Evolutionary conservation across 2,113 vertebrate species (phyloP).

Genomic region (Ramphastos sulfuratus): DNA sequence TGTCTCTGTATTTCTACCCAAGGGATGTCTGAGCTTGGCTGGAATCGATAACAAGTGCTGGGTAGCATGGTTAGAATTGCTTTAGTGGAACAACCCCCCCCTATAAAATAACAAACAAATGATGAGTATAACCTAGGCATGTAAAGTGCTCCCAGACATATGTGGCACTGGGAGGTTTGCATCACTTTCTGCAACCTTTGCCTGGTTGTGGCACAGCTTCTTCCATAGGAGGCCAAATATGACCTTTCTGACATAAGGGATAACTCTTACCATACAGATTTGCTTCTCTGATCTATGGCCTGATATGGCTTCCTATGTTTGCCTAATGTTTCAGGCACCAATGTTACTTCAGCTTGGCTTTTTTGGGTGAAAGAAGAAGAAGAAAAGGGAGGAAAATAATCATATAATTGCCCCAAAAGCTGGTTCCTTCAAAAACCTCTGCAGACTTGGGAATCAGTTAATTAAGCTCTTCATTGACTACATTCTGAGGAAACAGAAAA

Average conservation of each 20-base stretch:
- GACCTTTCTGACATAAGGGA: not conserved
- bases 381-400: not conserved
- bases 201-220: not conserved
- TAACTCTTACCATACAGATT: rapidly evolving
- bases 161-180: not conserved
- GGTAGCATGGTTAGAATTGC: not conserved
- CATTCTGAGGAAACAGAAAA: not conserved
- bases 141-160: not conserved
- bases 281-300: not conserved
- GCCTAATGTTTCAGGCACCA: not conserved
- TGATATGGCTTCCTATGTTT: not conserved
- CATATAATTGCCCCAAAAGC: not conserved
- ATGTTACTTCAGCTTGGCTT: not conserved
- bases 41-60: not conserved
- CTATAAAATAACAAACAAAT: not conserved
- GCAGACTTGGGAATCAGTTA: not conserved
- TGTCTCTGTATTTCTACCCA: not conserved
- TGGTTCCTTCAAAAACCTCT: not conserved
- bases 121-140: not conserved
- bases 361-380: not conserved
- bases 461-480: not conserved
- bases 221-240: not conserved
- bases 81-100: not conserved
- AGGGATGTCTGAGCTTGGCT: not conserved
- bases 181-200: not conserved